Percentiles rank a stretch among this genome's conserved stretches.
Evolutionary conservation across 2,797 vertebrate species (phyloP).

Genomic region (Meriones psammophilus): DNA sequence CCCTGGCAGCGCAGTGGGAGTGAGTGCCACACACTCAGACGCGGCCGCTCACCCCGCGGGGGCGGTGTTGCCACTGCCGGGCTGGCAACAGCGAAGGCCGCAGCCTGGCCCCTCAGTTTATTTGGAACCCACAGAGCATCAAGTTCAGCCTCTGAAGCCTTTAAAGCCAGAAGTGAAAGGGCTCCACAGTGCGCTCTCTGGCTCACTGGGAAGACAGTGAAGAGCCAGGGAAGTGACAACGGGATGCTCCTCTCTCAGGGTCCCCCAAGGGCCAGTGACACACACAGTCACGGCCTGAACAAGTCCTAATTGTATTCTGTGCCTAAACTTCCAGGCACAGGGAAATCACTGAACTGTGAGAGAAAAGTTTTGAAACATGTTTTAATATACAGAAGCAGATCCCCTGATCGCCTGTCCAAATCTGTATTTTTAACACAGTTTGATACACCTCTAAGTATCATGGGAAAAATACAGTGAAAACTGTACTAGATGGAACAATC

Average conservation of each 20-base stretch:
- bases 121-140: conserved; percentile 28
- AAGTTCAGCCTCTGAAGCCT: conserved; percentile 47
- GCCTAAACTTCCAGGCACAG: neutral
- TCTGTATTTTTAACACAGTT: neutral
- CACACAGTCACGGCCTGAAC: neutral
- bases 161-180: conserved; percentile 40
- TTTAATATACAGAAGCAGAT: neutral
- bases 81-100: neutral
- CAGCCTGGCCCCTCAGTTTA: neutral
- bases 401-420: neutral
- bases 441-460: neutral
- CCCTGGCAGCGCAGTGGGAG: no score
- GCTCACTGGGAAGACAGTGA: neutral
- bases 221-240: neutral
- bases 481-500: neutral
- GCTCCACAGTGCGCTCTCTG: neutral
- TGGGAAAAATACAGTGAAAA: neutral
- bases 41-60: neutral
- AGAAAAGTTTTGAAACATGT: conserved; percentile 11
- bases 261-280: neutral
- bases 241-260: neutral
- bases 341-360: neutral
- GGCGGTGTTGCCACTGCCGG: neutral
- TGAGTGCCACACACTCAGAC: neutral
- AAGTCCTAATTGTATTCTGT: neutral